Conservation (phyloP, 1,140 invertebrate species). For the Zaprionus ghesquierei region DNA sequence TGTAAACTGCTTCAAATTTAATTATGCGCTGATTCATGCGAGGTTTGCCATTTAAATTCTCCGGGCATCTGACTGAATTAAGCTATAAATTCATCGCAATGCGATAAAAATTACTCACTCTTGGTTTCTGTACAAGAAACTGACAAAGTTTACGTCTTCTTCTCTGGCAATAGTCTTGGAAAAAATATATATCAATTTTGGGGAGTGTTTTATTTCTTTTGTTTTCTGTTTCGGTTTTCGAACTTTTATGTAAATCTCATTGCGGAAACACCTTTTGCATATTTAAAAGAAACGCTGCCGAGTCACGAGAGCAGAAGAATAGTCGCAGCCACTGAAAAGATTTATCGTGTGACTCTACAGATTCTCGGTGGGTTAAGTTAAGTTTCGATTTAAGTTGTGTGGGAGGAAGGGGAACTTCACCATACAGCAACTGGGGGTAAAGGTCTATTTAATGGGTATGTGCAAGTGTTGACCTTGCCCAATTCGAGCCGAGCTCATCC, state of each 20-base stretch:
- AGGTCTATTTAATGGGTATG: constrained; percentile 27
- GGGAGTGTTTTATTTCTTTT: constrained; percentile 14
- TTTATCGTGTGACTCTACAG: constrained; percentile 62
- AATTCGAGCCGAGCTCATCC: constrained; percentile 32
- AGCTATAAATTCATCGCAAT: constrained; percentile 26
- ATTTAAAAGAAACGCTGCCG: constrained; percentile 57
- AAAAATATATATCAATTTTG: background rate
- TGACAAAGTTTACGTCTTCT: background rate
- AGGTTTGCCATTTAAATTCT: constrained; percentile 32
- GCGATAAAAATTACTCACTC: constrained; percentile 21
- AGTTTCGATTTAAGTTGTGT: constrained; percentile 26
- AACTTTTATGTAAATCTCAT: constrained; percentile 72
- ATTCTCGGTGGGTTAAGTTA: background rate
- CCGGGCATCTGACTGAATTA: constrained; percentile 7
- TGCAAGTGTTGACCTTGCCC: constrained; percentile 18
- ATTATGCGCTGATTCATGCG: constrained; percentile 27
- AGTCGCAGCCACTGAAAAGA: constrained; percentile 3
- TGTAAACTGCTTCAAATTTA: constrained; percentile 13
- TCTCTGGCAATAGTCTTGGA: constrained; percentile 24
- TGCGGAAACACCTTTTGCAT: constrained; percentile 66
- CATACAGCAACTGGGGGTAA: constrained; percentile 4
- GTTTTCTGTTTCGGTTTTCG: constrained; percentile 32
- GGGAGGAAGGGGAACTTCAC: constrained; percentile 6
- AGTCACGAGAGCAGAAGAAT: constrained; percentile 25
- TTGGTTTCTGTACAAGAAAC: constrained; percentile 10